A percentile compares a stretch with the other conserved stretches of the same genome.
Evolutionary conservation across 2,113 vertebrate genomes (phyloP).

Genomic region (Pomatorhinus ruficollis): DNA sequence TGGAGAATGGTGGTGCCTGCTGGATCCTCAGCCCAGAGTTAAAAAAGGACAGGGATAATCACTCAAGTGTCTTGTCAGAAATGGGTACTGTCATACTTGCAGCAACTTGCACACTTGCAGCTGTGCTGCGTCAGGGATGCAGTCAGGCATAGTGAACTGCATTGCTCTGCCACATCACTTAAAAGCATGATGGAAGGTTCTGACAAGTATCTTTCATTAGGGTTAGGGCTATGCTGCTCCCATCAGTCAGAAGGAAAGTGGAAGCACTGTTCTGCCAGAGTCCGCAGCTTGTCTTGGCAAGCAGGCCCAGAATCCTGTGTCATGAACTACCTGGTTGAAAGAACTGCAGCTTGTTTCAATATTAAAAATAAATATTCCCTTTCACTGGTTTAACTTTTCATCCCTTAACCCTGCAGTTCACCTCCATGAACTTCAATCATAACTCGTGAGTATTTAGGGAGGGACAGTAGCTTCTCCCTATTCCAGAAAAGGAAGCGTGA

Average conservation of each 20-base stretch:
- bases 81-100: background rate
- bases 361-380: background rate
- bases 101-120: background rate
- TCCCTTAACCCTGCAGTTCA: background rate
- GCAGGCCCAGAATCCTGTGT: background rate
- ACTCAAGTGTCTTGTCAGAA: background rate
- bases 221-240: background rate
- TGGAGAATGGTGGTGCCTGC: background rate
- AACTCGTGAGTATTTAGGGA: background rate
- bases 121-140: background rate
- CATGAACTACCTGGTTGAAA: background rate
- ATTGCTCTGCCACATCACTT: background rate
- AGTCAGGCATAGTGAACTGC: background rate
- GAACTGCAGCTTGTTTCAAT: background rate
- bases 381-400: background rate
- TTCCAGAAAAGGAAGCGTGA: background rate
- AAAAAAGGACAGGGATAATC: background rate
- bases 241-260: background rate
- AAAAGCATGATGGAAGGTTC: background rate
- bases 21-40: background rate
- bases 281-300: background rate
- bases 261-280: background rate
- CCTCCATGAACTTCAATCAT: background rate
- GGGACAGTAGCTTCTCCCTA: background rate
- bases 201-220: background rate